A percentile compares a stretch with the other conserved stretches of the same genome.
These are phyloP conservation scores for Salvelinus fontinalis DNA, from an alignment of 2,113 vertebrate species.

Conservation along the genomic window DNA sequence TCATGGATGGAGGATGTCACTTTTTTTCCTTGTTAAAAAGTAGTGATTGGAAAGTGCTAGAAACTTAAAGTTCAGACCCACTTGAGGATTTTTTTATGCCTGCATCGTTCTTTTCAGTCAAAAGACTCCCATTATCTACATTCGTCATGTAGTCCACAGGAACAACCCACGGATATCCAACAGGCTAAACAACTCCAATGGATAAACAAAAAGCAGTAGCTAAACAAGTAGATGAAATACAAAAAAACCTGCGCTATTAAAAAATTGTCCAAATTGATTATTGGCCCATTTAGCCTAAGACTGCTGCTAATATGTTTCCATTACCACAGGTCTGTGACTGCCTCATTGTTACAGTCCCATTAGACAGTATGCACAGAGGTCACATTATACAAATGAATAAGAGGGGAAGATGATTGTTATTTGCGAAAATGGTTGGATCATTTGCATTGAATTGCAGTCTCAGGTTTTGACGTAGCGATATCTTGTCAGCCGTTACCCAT, in stretches of 20 bases:
- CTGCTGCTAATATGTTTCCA: constrained; percentile 60
- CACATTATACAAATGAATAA: constrained; percentile 25
- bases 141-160: constrained; percentile 1
- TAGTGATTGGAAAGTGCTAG: neutral
- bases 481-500: no score
- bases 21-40: constrained; percentile 12
- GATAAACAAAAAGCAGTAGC: constrained; percentile 22
- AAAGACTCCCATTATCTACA: constrained; percentile 24
- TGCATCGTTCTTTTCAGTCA: constrained; percentile 25
- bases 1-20: neutral
- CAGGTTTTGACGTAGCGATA: neutral
- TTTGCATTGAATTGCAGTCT: neutral
- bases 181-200: constrained; percentile 38
- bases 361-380: constrained; percentile 29
- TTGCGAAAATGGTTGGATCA: neutral
- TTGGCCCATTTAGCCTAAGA: constrained; percentile 53
- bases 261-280: constrained; percentile 63
- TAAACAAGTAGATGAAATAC: constrained; percentile 49
- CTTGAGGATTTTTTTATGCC: constrained; percentile 36
- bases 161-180: constrained; percentile 34
- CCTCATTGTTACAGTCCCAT: constrained; percentile 31
- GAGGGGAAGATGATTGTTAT: neutral
- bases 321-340: constrained; percentile 49
- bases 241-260: constrained; percentile 47
- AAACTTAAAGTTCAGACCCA: constrained; percentile 17